Percentiles rank a stretch among this genome's conserved stretches.
Evolutionary conservation across 1,140 invertebrate species (phyloP).

Genomic region (Grapholita molesta): DNA sequence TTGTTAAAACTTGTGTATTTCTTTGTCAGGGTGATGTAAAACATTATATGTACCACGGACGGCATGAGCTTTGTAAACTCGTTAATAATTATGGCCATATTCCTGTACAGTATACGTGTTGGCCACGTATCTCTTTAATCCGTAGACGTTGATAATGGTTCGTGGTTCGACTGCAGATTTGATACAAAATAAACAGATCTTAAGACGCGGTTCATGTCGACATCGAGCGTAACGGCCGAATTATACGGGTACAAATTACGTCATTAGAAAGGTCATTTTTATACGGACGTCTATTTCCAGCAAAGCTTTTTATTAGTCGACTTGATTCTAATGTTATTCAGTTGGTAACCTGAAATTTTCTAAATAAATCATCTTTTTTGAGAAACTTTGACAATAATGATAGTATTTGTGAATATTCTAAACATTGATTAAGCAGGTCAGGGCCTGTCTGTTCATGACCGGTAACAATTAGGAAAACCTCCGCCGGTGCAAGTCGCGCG

Average conservation of each 20-base stretch:
- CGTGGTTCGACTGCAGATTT: background rate
- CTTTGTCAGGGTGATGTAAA: too few species aligned
- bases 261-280: constrained; percentile 45
- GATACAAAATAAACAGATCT: constrained; percentile 14
- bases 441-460: constrained; percentile 58
- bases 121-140: background rate
- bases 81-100: too few species aligned
- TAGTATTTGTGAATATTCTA: constrained; percentile 32
- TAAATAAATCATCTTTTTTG: too few species aligned
- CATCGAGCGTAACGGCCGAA: constrained; percentile 40
- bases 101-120: constrained; percentile 27
- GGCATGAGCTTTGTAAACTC: too few species aligned
- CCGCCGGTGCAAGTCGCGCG: constrained; percentile 66
- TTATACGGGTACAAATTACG: constrained; percentile 55
- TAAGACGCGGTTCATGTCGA: constrained; percentile 29
- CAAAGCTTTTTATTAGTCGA: constrained; percentile 21
- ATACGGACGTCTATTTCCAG: constrained; percentile 31
- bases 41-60: too few species aligned
- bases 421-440: constrained; percentile 37
- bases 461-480: constrained; percentile 71
- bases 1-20: too few species aligned
- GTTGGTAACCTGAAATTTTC: too few species aligned
- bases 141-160: background rate
- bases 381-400: too few species aligned
- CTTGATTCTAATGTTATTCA: constrained; percentile 14